A percentile compares a stretch with the other conserved stretches of the same genome.
Conservation (phyloP, 2,797 vertebrate genomes). For the Spea hammondii region DNA sequence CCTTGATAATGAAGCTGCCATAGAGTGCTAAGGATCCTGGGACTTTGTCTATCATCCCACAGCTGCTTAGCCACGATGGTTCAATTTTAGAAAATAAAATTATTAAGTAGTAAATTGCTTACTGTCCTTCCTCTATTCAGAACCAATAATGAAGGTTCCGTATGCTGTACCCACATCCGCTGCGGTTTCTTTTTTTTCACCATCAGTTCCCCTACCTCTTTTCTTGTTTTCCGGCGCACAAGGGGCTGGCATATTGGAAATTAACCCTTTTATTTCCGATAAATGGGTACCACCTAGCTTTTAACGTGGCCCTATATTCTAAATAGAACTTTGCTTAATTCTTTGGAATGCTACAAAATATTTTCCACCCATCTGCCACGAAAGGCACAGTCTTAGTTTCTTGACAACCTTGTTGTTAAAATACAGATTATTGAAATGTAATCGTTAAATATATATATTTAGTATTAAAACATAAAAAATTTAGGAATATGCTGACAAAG, state of each 20-base stretch:
- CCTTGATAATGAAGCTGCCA: not conserved
- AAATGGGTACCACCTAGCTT: not conserved
- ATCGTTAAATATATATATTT: too few relatives aligned
- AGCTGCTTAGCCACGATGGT: constrained; percentile 57
- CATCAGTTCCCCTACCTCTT: constrained; percentile 24
- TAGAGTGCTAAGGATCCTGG: not conserved
- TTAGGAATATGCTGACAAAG: too few relatives aligned
- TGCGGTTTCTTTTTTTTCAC: constrained; percentile 52
- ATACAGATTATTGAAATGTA: too few relatives aligned
- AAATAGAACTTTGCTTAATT: too few relatives aligned
- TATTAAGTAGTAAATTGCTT: constrained; percentile 57
- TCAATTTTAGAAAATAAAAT: constrained; percentile 67
- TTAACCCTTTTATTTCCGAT: constrained; percentile 30
- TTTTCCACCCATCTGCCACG: too few relatives aligned
- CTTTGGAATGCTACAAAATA: too few relatives aligned
- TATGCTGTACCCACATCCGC: constrained; percentile 56
- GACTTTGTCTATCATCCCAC: constrained; percentile 3
- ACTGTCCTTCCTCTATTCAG: constrained; percentile 62
- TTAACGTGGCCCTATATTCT: too few relatives aligned
- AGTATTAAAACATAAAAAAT: too few relatives aligned
- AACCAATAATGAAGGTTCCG: constrained; percentile 57
- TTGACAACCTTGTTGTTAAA: too few relatives aligned
- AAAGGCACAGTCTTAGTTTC: too few relatives aligned
- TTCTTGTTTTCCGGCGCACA: constrained; percentile 11
- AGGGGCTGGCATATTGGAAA: constrained; percentile 6